Evolutionary conservation across 2,797 vertebrate genomes (phyloP).

Genomic region (Cetoscarus ocellatus): DNA sequence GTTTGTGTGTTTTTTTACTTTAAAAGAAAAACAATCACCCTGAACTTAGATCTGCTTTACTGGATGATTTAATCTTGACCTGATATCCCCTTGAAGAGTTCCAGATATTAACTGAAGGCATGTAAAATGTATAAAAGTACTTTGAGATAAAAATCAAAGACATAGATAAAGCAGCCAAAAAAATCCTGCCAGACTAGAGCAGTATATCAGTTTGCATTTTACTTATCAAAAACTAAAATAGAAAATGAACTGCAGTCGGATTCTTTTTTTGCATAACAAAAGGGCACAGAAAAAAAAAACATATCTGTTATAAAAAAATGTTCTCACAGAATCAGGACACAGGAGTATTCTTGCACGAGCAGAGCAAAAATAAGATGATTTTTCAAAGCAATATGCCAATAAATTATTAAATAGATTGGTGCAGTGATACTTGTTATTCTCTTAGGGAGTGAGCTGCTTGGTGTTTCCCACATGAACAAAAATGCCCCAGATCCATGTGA

Average conservation of each 20-base stretch:
- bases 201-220: not conserved
- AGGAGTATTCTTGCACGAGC: slow-evolving; percentile 47
- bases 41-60: not conserved
- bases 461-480: slow-evolving; percentile 59
- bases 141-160: not conserved
- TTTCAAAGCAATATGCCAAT: slow-evolving; percentile 54
- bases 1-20: too few species aligned
- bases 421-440: slow-evolving; percentile 62
- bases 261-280: slow-evolving; percentile 40
- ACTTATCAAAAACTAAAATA: slow-evolving; percentile 4
- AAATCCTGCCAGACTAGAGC: not conserved
- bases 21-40: not conserved
- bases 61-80: too few species aligned
- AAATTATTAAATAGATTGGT: slow-evolving; percentile 71
- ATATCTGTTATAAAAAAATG: slow-evolving; percentile 24
- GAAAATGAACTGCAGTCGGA: slow-evolving; percentile 7
- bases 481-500: slow-evolving; percentile 51
- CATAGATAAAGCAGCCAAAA: not conserved
- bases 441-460: slow-evolving; percentile 48
- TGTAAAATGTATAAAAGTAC: not conserved
- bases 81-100: not conserved
- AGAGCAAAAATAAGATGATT: slow-evolving; percentile 44
- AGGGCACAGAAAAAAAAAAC: not conserved
- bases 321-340: slow-evolving; percentile 39
- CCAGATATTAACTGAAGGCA: not conserved